Percentiles rank a stretch among this genome's conserved stretches.
Conservation (phyloP, 1,140 invertebrate species). For the Centruroides sculpturatus region DNA sequence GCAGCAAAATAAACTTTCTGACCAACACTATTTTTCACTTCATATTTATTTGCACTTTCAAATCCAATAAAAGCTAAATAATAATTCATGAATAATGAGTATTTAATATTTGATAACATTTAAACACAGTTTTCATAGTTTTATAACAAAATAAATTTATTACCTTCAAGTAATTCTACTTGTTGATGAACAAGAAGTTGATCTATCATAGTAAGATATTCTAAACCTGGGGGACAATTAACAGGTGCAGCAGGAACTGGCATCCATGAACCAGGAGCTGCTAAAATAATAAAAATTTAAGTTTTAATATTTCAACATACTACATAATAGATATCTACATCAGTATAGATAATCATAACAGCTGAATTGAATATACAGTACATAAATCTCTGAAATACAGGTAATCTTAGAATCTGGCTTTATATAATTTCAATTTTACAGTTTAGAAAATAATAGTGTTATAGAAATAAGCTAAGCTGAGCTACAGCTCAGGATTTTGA, state of each 20-base stretch:
- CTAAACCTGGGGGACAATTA: slow-evolving; percentile 77
- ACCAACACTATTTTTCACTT: slow-evolving; percentile 50
- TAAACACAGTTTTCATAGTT: neutral
- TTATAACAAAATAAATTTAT: slow-evolving; percentile 26
- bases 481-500: no score
- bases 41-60: slow-evolving; percentile 81
- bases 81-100: neutral
- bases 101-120: neutral
- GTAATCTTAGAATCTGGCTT: no score
- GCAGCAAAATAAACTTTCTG: slow-evolving; percentile 70
- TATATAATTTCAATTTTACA: no score
- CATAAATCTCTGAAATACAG: no score
- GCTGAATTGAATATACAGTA: no score
- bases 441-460: no score
- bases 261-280: slow-evolving; percentile 54
- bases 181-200: slow-evolving; percentile 76
- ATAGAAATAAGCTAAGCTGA: no score
- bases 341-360: no score
- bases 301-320: no score
- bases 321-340: no score
- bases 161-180: slow-evolving; percentile 60
- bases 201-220: slow-evolving; percentile 83
- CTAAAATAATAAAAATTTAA: neutral
- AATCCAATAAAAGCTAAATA: slow-evolving; percentile 49
- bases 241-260: slow-evolving; percentile 47